These are phyloP conservation scores for Scytalopus superciliaris DNA, from an alignment of 2,113 vertebrate species.

Conservation along the genomic window DNA sequence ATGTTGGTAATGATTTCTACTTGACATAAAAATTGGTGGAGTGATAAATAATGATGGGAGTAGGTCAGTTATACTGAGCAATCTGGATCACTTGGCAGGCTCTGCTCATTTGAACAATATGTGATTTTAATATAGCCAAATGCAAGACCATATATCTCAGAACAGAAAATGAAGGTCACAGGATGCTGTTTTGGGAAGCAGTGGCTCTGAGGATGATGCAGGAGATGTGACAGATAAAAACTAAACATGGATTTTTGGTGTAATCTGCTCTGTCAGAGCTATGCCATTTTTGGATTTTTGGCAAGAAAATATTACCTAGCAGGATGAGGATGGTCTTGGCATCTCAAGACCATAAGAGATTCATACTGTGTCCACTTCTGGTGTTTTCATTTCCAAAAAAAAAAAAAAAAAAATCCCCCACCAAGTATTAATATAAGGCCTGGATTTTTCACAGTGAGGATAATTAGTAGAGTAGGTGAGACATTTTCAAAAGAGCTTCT, in stretches of 20 bases:
- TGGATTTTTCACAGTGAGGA: neutral
- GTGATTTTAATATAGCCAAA: conserved; percentile 68
- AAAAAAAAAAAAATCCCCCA: neutral
- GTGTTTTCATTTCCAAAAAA: neutral
- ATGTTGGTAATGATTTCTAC: conserved; percentile 28
- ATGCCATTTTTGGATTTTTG: rapidly evolving
- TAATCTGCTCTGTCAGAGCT: neutral
- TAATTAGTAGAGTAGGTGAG: neutral
- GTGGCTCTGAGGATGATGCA: neutral
- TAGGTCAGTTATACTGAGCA: conserved; percentile 52
- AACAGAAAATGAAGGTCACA: conserved; percentile 39
- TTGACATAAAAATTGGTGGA: conserved; percentile 36
- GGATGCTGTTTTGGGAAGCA: conserved; percentile 14
- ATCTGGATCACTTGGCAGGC: conserved; percentile 60
- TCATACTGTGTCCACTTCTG: neutral
- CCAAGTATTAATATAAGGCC: neutral
- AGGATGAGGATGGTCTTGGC: neutral
- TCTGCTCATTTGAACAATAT: conserved; percentile 60
- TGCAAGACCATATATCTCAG: conserved; percentile 18
- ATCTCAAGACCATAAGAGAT: neutral
- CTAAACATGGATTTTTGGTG: neutral
- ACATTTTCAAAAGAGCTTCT: neutral
- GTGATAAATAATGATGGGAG: conserved; percentile 55
- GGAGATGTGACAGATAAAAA: neutral
- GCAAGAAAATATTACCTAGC: neutral